These are phyloP conservation scores for Chrysopa pallens DNA, from an alignment of 1,140 invertebrate species.

Conservation along the genomic window DNA sequence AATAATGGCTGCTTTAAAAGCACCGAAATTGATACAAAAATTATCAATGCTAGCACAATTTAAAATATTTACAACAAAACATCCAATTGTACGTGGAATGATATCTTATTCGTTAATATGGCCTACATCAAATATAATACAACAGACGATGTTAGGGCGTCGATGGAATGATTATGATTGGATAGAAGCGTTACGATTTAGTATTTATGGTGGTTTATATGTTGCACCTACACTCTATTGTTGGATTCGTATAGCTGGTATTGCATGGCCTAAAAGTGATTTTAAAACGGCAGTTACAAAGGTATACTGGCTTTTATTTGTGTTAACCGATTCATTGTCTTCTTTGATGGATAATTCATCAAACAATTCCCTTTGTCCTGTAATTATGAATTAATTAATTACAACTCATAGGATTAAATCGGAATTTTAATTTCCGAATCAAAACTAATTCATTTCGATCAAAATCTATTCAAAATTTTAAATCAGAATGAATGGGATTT, in stretches of 20 bases:
- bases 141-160: conserved; percentile 22
- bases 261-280: conserved; percentile 34
- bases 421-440: no score
- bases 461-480: no score
- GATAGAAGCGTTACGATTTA: conserved; percentile 24
- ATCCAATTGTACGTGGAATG: conserved; percentile 45
- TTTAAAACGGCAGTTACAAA: conserved; percentile 39
- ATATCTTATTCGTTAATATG: conserved; percentile 51
- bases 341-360: no score
- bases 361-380: no score
- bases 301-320: conserved; percentile 16
- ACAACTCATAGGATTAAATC: no score
- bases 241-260: conserved; percentile 35
- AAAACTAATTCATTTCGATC: no score
- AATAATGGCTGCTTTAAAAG: no score
- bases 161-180: neutral
- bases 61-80: conserved; percentile 13
- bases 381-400: no score
- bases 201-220: conserved; percentile 38
- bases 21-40: no score
- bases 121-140: conserved; percentile 42
- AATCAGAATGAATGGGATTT: no score
- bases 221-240: conserved; percentile 42
- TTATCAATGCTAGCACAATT: no score
- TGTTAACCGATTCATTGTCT: no score